A percentile compares a stretch with the other conserved stretches of the same genome.
Evolutionary conservation across 2,888 invertebrate species (phyloP).

Genomic region (Acanthococcus lagerstroemiae): DNA sequence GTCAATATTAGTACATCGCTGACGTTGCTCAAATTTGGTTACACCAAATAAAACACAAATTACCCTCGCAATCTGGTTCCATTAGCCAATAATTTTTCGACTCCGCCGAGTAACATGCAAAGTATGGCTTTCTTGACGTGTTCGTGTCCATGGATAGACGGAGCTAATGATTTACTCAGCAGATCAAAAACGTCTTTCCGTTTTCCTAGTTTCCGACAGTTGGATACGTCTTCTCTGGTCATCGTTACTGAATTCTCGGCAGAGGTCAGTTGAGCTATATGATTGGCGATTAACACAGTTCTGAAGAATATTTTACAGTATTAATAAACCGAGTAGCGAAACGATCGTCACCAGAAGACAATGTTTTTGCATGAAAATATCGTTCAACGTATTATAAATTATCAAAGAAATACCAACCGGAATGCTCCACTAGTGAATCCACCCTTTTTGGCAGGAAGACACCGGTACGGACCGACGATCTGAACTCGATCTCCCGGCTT

Average conservation of each 20-base stretch:
- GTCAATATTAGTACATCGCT: background rate
- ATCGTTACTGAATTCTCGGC: constrained; percentile 60
- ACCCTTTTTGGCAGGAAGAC: constrained; percentile 85
- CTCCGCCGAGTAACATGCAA: constrained; percentile 86
- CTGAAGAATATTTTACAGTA: too few relatives aligned
- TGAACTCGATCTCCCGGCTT: constrained; percentile 98
- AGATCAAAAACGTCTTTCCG: constrained; percentile 77
- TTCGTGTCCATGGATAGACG: constrained; percentile 94
- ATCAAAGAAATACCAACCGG: constrained; percentile 44
- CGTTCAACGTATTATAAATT: background rate
- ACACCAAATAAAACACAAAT: too few relatives aligned
- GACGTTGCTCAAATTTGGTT: background rate
- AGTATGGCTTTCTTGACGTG: constrained; percentile 93
- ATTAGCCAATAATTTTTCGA: constrained; percentile 85
- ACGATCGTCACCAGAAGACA: background rate
- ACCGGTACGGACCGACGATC: constrained; percentile 86
- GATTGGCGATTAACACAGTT: constrained; percentile 87
- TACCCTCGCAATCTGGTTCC: constrained; percentile 83
- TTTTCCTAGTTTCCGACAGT: constrained; percentile 72
- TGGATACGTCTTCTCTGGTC: constrained; percentile 74
- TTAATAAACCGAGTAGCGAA: background rate
- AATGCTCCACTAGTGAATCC: constrained; percentile 87
- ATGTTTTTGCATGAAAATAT: background rate
- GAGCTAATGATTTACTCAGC: constrained; percentile 84
- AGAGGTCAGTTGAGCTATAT: constrained; percentile 79